Percentiles rank a stretch among this genome's conserved stretches.
Evolutionary conservation across 23 tunicate genomes (phyloP).

Genomic region (Trididemnum miniatum): DNA sequence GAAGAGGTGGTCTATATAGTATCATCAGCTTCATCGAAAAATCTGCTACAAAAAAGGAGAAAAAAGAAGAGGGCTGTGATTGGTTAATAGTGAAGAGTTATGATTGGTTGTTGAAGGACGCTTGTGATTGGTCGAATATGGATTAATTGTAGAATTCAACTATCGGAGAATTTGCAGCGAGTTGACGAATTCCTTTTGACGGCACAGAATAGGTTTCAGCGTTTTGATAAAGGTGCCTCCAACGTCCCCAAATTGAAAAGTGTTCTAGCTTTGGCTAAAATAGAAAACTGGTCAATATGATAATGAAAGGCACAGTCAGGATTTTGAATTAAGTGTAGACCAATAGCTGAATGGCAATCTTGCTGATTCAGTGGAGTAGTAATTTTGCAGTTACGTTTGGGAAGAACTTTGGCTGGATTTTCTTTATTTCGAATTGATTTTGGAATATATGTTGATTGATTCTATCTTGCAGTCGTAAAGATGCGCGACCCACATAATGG

Average conservation of each 20-base stretch:
- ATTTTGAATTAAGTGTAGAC: not conserved
- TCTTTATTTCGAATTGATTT: not conserved
- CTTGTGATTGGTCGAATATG: too few relatives aligned
- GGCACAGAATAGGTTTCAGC: not conserved
- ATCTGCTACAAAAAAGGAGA: too few relatives aligned
- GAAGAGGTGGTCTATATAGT: too few relatives aligned
- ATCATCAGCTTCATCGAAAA: too few relatives aligned
- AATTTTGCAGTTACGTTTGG: not conserved
- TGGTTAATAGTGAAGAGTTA: too few relatives aligned
- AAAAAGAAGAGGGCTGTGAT: too few relatives aligned
- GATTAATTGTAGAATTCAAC: too few relatives aligned
- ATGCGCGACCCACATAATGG: not conserved
- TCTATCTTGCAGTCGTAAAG: not conserved
- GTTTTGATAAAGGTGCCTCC: not conserved
- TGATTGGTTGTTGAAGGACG: too few relatives aligned
- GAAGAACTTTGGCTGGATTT: not conserved
- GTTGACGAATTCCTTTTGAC: not conserved
- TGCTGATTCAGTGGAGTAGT: not conserved
- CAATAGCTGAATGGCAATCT: not conserved
- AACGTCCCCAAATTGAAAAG: not conserved
- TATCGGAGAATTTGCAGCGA: not conserved
- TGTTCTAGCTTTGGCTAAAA: not conserved
- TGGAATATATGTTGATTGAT: not conserved
- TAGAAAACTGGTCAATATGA: not conserved
- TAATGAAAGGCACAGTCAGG: not conserved